Evolutionary conservation across 2,113 vertebrate species (phyloP).

Genomic region (Herpetotheres cachinnans): DNA sequence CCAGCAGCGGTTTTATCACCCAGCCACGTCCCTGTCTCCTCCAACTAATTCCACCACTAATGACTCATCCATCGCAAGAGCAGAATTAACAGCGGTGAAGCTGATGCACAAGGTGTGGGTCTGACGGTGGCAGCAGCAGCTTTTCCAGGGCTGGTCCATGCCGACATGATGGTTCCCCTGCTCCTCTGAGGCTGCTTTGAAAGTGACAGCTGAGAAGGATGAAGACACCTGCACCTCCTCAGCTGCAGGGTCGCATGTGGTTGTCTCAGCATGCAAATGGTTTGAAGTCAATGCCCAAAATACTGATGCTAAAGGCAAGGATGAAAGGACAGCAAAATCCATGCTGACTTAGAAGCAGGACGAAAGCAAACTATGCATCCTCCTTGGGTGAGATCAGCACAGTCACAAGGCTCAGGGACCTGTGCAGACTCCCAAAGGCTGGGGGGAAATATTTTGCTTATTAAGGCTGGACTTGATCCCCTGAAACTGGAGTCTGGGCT

Average conservation of each 20-base stretch:
- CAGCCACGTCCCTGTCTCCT: background rate
- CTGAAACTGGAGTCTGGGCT: background rate
- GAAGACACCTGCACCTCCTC: background rate
- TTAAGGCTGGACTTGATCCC: background rate
- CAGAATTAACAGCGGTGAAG: background rate
- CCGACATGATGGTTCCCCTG: background rate
- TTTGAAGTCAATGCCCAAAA: background rate
- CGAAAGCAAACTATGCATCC: background rate
- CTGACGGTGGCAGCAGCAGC: background rate
- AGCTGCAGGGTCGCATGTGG: accelerated
- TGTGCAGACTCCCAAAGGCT: background rate
- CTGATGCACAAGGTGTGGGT: background rate
- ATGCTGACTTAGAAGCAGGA: background rate
- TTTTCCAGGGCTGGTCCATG: background rate
- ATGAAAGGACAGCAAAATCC: background rate
- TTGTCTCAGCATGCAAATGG: background rate
- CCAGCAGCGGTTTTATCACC: background rate
- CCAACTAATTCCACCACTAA: background rate
- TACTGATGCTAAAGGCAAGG: background rate
- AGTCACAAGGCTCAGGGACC: background rate
- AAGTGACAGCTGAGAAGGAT: background rate
- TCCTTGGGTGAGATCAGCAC: background rate
- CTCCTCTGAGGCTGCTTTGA: background rate
- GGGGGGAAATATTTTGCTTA: background rate
- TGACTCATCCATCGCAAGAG: background rate